Evolutionary conservation across 2,888 invertebrate genomes (phyloP).

Genomic region (Mythimna ferrago): DNA sequence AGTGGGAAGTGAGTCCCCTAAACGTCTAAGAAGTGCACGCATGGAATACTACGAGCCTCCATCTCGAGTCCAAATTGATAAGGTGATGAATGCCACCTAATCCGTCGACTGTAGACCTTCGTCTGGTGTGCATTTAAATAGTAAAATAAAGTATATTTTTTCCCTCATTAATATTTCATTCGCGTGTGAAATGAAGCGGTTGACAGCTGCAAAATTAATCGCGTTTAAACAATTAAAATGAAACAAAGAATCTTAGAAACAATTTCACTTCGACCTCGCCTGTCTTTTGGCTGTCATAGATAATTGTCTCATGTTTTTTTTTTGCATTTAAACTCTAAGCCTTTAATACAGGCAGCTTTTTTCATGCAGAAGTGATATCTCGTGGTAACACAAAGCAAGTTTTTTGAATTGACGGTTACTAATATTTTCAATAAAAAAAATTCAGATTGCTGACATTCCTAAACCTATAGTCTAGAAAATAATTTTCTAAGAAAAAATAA

Average conservation of each 20-base stretch:
- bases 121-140: too few species aligned
- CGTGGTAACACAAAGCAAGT: slow-evolving; percentile 24
- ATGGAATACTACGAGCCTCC: too few species aligned
- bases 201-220: slow-evolving; percentile 27
- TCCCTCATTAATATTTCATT: background rate
- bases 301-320: slow-evolving; percentile 42
- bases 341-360: slow-evolving; percentile 13
- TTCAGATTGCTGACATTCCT: slow-evolving; percentile 12
- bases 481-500: background rate
- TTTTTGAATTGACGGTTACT: background rate
- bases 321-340: slow-evolving; percentile 40
- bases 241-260: slow-evolving; percentile 41
- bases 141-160: too few species aligned
- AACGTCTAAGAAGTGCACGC: too few species aligned
- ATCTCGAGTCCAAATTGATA: too few species aligned
- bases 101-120: too few species aligned
- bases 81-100: too few species aligned
- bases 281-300: slow-evolving; percentile 59
- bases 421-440: background rate
- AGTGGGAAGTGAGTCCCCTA: too few species aligned
- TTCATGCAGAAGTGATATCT: background rate
- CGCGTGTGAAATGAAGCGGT: background rate
- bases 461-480: slow-evolving; percentile 23
- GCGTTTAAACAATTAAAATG: slow-evolving; percentile 47
- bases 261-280: slow-evolving; percentile 49